These are phyloP conservation scores for Idris sp. DNA, from an alignment of 1,140 invertebrate genomes.

Conservation along the genomic window DNA sequence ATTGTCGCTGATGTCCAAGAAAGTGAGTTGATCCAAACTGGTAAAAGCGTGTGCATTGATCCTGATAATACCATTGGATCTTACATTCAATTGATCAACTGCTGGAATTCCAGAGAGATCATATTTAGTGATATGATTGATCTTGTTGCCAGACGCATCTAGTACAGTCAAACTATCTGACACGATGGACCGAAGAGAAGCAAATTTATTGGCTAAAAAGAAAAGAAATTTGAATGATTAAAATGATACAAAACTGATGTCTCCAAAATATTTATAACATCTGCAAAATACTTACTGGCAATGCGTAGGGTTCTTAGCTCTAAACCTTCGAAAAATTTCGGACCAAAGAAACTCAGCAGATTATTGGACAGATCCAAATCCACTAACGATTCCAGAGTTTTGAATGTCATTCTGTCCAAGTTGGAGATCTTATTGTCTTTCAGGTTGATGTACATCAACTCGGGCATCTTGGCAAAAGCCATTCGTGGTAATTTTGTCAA, in stretches of 20 bases:
- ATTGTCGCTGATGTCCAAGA: conserved; percentile 85
- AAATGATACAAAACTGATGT: too few relatives aligned
- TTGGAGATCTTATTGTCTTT: conserved; percentile 81
- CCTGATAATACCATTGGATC: conserved; percentile 81
- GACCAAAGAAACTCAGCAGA: conserved; percentile 79
- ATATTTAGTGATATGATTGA: conserved; percentile 81
- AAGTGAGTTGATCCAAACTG: conserved; percentile 80
- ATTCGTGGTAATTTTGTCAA: conserved; percentile 80
- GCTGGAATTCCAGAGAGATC: conserved; percentile 82
- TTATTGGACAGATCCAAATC: conserved; percentile 85
- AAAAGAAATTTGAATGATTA: neutral
- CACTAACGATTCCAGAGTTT: conserved; percentile 79
- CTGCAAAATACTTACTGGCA: conserved; percentile 66
- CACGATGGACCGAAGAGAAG: conserved; percentile 75
- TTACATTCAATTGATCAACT: conserved; percentile 81
- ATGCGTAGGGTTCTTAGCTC: conserved; percentile 80
- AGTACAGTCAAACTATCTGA: conserved; percentile 80
- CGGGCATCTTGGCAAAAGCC: conserved; percentile 81
- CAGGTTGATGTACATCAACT: conserved; percentile 82
- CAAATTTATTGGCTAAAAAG: conserved; percentile 62
- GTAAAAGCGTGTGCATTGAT: conserved; percentile 84
- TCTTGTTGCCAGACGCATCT: conserved; percentile 82
- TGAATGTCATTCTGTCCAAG: conserved; percentile 81
- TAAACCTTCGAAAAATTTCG: conserved; percentile 80
- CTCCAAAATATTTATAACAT: neutral